Conservation (phyloP, 2,113 vertebrate species). For the Noctilio leporinus region DNA sequence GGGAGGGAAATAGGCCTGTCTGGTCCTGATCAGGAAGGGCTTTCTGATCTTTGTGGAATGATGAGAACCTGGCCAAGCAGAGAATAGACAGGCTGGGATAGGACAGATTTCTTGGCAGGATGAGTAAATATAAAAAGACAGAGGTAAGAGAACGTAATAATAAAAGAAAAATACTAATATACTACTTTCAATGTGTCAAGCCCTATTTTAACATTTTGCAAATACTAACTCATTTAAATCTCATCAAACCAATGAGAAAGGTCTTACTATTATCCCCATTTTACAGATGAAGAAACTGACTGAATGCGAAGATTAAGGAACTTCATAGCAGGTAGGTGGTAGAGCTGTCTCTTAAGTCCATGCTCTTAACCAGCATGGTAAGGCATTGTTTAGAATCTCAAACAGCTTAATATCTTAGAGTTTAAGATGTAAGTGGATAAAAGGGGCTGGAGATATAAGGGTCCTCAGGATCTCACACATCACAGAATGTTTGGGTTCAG, state of each 20-base stretch:
- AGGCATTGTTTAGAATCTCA: background rate
- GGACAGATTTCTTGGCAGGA: background rate
- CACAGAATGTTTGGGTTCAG: background rate
- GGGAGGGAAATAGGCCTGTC: background rate
- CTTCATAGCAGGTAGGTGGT: background rate
- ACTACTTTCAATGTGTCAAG: background rate
- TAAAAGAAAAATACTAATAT: background rate
- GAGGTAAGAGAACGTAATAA: background rate
- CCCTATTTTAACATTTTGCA: background rate
- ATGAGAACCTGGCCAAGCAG: background rate
- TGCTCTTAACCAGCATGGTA: background rate
- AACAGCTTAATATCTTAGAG: background rate
- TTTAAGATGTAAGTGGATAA: background rate
- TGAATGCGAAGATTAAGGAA: background rate
- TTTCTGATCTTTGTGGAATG: background rate
- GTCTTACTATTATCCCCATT: background rate
- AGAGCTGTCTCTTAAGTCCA: background rate
- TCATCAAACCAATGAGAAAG: background rate
- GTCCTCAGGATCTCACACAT: background rate
- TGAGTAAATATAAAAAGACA: no score
- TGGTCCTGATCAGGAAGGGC: background rate
- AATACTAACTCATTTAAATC: background rate
- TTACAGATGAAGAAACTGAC: background rate
- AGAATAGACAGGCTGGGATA: background rate
- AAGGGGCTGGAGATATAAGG: fast-evolving